Percentiles rank a stretch among this genome's conserved stretches.
Evolutionary conservation across 1,140 invertebrate genomes (phyloP).

Genomic region (Andrena cerasifolii): DNA sequence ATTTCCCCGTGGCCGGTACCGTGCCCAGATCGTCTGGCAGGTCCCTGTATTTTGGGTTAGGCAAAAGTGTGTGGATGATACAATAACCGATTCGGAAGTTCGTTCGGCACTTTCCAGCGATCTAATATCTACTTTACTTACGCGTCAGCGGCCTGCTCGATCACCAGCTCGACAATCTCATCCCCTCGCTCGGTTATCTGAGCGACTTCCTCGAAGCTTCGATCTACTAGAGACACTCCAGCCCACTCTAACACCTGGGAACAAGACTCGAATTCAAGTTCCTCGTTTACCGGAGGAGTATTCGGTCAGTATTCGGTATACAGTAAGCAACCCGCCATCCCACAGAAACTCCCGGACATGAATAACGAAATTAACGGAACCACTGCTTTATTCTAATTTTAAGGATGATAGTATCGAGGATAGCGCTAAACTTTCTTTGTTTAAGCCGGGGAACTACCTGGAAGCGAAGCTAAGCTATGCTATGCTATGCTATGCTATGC

Average conservation of each 20-base stretch:
- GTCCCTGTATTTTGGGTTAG: slow-evolving; percentile 83
- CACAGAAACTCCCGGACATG: too few relatives aligned
- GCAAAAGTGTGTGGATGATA: slow-evolving; percentile 24
- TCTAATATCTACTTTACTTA: slow-evolving; percentile 73
- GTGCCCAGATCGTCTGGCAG: slow-evolving; percentile 84
- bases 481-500: too few relatives aligned
- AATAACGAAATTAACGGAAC: too few relatives aligned
- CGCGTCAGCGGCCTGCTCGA: slow-evolving; percentile 90
- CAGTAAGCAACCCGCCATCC: too few relatives aligned
- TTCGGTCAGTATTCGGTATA: too few relatives aligned
- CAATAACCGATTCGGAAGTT: not conserved
- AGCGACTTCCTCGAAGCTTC: slow-evolving; percentile 93
- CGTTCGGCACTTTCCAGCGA: not conserved
- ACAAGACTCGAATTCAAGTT: slow-evolving; percentile 1
- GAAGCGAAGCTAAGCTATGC: too few relatives aligned
- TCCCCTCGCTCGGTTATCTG: slow-evolving; percentile 91
- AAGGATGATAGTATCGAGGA: too few relatives aligned
- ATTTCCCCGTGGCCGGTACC: slow-evolving; percentile 77
- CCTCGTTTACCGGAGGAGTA: too few relatives aligned
- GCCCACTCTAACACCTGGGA: slow-evolving; percentile 90
- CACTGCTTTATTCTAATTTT: too few relatives aligned
- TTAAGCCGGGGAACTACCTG: too few relatives aligned
- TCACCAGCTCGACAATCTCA: slow-evolving; percentile 91
- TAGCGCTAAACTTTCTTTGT: too few relatives aligned
- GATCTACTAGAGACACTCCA: slow-evolving; percentile 92